Evolutionary conservation across 2,113 vertebrate species (phyloP), one percentile per base, ranked within the genome.

Genomic region (Tetraodon nigroviridis): DNA sequence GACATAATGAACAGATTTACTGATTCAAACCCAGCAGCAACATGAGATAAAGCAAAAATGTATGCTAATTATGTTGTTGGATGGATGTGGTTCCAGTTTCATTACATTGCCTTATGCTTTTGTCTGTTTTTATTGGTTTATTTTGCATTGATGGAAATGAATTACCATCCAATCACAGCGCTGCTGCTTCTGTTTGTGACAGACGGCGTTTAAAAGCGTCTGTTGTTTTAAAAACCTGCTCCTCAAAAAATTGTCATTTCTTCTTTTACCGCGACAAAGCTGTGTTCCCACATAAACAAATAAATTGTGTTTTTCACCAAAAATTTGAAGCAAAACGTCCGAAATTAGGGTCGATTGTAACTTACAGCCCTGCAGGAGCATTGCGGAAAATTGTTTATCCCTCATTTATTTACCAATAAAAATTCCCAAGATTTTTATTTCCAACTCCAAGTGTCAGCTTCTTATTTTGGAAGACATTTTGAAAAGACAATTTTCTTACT

Each of bases 81-180:
- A 73, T 49, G 58, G n/a, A 73, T 65, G 60, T 49, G 54, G 55
- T 57, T 75, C 61, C 17, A 64, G 58, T 37, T 37, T 37, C 75
- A 58, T 29, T 40, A 37, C 32, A 49, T 20, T 57, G 51, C 61
- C 29, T 51, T 72, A 40, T 82, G 64, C 67, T 68, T 84, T 75
- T 71, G 65, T 80, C 78, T 53, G 63, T 58, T 57, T 72, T 85
- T 82, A 89, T 79, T 81, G 82, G 84, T 85, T 61, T 76, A 64
- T 76, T 76, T 79, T 61, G 67, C 59, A 68, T 79, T 72, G 61
- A 81, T 71, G 71, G 47, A 55, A 84, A 78, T 81, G 80, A 83
- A 80, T 79, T 69, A 32, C 51, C 37, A 41, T 64, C 74, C 67
- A 71, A 32, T 49, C 24, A 79, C 69, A 69, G 70, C 71, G 46